Base-by-base conservation (phyloP, 2,797 vertebrate genomes). In the Sphenodon punctatus region DNA sequence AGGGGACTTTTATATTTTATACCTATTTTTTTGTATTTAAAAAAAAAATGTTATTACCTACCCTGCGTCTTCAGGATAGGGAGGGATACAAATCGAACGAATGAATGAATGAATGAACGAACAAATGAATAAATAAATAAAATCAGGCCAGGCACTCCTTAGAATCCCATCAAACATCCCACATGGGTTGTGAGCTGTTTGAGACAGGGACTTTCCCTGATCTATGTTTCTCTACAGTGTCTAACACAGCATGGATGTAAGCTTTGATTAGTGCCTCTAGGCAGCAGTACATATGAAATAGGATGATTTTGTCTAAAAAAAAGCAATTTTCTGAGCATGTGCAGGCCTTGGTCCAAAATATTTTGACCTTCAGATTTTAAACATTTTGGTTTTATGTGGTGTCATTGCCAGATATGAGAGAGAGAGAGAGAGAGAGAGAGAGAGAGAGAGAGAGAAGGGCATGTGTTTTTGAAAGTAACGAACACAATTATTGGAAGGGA, bases 341-440 rank as follows among this genome's bases (percentile, higher is more conserved):
- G 49, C 85, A 77, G 84, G 75, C 88, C 68, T 4, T 39, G 73
- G 67, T 85, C 88, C 89, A 93, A 89, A 77, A 61, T 82, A 51
- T 36, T 77, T 59, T 65, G 76, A 41, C 72, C 39, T 45, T 69
- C 70, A 41, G 67, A 85, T 84, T 90, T 90, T 84, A 80, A 76
- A 60, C 36, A 7, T 80, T 82, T 66, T 89, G 67, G 63, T 69
- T 93, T 93, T 91, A 89, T 88, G 85, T 93, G 85, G 83, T 93
- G 88, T 93, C 88, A 43, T 48, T 89, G 83, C 86, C 92, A 88
- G 88, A 83, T n/a, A n/a, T n/a, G n/a, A 32, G 27, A 32, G 4
- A 8, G 34, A 45, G 45, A 34, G n/a, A n/a, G n/a, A n/a, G n/a
- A n/a, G n/a, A n/a, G n/a, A n/a, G n/a, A n/a, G n/a, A n/a, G n/a